Percentiles rank a stretch among this genome's conserved stretches.
phyloP scores from a whole-genome alignment of 2,113 vertebrate genomes.

The Pachycephala philippinensis region DNA sequence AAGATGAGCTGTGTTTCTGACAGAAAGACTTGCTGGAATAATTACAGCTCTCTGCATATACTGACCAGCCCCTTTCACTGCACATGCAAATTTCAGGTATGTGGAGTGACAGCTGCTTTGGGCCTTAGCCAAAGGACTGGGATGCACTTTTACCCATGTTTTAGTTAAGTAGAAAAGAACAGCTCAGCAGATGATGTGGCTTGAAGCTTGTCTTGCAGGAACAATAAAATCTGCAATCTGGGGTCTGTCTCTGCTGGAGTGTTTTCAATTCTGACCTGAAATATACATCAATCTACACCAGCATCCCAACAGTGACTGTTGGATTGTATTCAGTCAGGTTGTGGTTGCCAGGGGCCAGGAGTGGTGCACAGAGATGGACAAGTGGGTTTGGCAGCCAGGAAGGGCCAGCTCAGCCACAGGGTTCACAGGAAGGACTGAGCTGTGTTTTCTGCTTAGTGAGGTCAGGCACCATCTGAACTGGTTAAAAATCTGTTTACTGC shows the following conservation, averaged over 20 bases:
- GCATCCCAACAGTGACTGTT: not conserved
- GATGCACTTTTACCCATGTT: not conserved
- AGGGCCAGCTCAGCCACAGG: not conserved
- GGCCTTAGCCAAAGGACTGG: not conserved
- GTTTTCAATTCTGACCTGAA: not conserved
- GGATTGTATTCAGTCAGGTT: not conserved
- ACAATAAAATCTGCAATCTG: not conserved
- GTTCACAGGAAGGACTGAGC: not conserved
- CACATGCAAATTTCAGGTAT: not conserved
- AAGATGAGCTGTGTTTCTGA: not conserved
- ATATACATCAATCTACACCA: not conserved
- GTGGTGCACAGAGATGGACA: not conserved
- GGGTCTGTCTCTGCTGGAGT: not conserved
- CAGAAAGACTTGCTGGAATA: not conserved
- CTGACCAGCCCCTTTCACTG: not conserved
- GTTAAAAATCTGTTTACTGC: not conserved
- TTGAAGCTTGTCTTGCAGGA: not conserved
- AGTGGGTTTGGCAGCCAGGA: not conserved
- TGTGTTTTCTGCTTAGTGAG: not conserved
- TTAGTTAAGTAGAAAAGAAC: not conserved
- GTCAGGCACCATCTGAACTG: not conserved
- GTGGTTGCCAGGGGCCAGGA: not conserved
- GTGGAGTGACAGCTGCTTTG: not conserved
- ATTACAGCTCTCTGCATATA: not conserved
- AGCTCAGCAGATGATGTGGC: not conserved